These are phyloP conservation scores for Ceyx melanurus DNA, from an alignment of 2,113 vertebrate species.

Conservation along the genomic window DNA sequence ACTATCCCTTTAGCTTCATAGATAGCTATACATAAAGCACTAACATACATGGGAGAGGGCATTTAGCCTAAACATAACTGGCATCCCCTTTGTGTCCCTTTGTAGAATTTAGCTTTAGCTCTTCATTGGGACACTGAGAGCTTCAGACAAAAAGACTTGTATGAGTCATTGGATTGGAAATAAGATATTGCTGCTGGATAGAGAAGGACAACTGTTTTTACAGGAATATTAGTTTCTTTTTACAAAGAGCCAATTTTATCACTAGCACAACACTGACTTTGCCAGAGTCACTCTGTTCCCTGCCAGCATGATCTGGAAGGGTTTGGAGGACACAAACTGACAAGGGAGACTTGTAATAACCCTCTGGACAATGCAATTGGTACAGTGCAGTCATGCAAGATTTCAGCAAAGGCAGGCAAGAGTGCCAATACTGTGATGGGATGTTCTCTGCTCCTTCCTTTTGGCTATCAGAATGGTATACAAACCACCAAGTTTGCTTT, in stretches of 20 bases:
- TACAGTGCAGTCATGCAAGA: neutral
- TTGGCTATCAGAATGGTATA: neutral
- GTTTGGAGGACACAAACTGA: neutral
- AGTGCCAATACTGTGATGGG: neutral
- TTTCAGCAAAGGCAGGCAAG: neutral
- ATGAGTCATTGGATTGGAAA: neutral
- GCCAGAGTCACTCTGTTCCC: neutral
- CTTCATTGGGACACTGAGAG: neutral
- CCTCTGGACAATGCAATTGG: neutral
- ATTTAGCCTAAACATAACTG: constrained; percentile 7
- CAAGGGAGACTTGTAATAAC: neutral
- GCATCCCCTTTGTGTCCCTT: neutral
- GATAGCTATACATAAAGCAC: neutral
- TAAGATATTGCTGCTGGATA: neutral
- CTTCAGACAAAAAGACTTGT: neutral
- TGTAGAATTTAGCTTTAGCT: constrained; percentile 42
- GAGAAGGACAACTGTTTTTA: too few relatives aligned
- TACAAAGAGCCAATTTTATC: neutral
- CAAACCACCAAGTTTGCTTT: neutral
- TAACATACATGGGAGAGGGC: neutral
- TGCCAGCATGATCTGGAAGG: neutral
- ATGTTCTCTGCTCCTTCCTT: neutral
- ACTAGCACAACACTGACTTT: neutral
- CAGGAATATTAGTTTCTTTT: neutral
- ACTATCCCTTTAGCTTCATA: neutral